Percentiles rank a stretch among this genome's conserved stretches.
Conservation (phyloP, 1,140 invertebrate genomes). For the Calliopsis andreniformis region DNA sequence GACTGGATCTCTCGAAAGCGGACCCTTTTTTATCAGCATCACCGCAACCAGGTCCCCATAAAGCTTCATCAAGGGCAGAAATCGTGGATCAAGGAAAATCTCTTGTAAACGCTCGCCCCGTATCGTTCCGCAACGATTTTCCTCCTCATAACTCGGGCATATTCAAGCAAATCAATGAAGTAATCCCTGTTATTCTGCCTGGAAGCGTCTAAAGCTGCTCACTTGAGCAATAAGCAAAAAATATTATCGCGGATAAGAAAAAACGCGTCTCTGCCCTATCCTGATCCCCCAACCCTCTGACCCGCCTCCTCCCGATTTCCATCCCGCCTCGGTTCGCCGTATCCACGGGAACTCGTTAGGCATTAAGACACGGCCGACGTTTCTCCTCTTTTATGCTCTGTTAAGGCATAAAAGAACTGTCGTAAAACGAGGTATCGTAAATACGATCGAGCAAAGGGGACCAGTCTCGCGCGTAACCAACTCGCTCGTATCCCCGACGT, state of each 20-base stretch:
- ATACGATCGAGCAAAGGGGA: constrained; percentile 53
- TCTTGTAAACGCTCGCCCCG: not conserved
- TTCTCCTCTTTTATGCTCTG: constrained; percentile 32
- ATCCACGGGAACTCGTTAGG: constrained; percentile 60
- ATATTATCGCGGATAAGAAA: constrained; percentile 32
- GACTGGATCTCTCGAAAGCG: no score
- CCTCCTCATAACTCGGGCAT: no score
- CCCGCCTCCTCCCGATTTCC: constrained; percentile 14
- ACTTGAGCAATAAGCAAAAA: constrained; percentile 53
- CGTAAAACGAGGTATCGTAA: constrained; percentile 63
- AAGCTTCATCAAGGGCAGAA: not conserved
- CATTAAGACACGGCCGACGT: constrained; percentile 48
- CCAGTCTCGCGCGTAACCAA: not conserved
- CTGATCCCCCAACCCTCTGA: constrained; percentile 10
- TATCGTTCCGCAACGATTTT: not conserved
- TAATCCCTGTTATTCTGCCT: constrained; percentile 46
- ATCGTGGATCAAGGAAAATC: not conserved
- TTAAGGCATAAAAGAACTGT: constrained; percentile 55
- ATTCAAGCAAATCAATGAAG: constrained; percentile 39
- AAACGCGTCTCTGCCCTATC: constrained; percentile 10
- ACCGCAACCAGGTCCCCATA: not conserved
- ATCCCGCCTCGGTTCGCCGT: constrained; percentile 29
- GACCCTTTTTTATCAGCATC: not conserved
- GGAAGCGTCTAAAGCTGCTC: constrained; percentile 47
- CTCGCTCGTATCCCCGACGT: constrained; percentile 6